Percentiles rank a stretch among this genome's conserved stretches.
Evolutionary conservation across 2,113 vertebrate species (phyloP).

Genomic region (Hippocampus abdominalis): DNA sequence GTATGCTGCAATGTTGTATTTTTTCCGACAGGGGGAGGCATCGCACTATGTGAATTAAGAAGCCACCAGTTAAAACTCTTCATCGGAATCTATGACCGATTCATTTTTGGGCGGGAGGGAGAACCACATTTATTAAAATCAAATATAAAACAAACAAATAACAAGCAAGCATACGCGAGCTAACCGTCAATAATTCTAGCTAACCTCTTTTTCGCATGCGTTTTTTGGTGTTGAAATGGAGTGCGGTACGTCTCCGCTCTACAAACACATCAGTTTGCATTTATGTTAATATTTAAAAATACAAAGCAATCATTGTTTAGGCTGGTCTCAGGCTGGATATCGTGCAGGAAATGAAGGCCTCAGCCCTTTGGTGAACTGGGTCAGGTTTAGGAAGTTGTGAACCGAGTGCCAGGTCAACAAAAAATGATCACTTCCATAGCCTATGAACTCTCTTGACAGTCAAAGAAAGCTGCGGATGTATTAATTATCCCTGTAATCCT

Average conservation of each 20-base stretch:
- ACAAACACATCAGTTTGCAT: slow-evolving; percentile 20
- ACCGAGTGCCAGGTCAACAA: slow-evolving; percentile 47
- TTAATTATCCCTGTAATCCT: slow-evolving; percentile 41
- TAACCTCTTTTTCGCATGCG: neutral
- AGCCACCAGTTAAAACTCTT: neutral
- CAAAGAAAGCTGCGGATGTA: slow-evolving; percentile 14
- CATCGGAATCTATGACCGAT: neutral
- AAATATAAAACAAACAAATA: neutral
- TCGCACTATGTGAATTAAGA: slow-evolving; percentile 25
- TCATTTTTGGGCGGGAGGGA: neutral
- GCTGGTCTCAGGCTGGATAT: slow-evolving; percentile 45
- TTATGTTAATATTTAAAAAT: slow-evolving; percentile 13
- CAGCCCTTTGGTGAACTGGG: slow-evolving; percentile 48
- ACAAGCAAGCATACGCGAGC: neutral
- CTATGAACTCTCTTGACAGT: slow-evolving; percentile 41
- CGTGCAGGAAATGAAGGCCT: slow-evolving; percentile 35
- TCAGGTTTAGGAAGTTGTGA: slow-evolving; percentile 43
- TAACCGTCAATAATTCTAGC: neutral
- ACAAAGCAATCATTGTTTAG: slow-evolving; percentile 56
- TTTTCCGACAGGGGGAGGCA: slow-evolving; percentile 42
- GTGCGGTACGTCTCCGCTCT: neutral
- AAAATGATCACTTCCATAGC: slow-evolving; percentile 65
- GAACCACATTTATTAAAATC: too few relatives aligned
- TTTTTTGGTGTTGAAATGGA: neutral
- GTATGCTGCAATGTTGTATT: neutral